phyloP scores from a whole-genome alignment of 2,888 invertebrate genomes.

The Operophtera brumata region DNA sequence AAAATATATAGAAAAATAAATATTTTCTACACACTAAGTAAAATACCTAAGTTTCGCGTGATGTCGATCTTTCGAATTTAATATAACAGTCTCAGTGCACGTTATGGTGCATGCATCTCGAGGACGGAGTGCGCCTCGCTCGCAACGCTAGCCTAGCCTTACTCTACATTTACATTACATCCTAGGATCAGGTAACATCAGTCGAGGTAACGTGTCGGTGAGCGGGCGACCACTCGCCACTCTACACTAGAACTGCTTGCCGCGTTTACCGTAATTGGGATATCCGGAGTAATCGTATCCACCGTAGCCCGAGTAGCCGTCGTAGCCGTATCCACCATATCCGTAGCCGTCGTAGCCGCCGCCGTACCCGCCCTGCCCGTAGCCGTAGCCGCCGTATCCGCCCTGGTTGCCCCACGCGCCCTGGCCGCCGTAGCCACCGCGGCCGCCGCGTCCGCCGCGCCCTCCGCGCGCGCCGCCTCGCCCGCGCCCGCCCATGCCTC shows the following conservation, averaged over 20 bases:
- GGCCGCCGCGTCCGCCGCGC: conserved; percentile 86
- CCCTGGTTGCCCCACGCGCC: conserved; percentile 84
- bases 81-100: conserved; percentile 64
- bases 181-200: conserved; percentile 79
- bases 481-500: conserved; percentile 84
- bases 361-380: conserved; percentile 86
- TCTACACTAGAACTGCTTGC: conserved; percentile 74
- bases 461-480: conserved; percentile 84
- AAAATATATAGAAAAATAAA: conserved; percentile 75
- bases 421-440: conserved; percentile 84
- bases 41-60: conserved; percentile 78
- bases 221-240: conserved; percentile 66
- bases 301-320: conserved; percentile 88
- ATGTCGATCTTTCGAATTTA: conserved; percentile 71
- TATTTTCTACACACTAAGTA: conserved; percentile 80
- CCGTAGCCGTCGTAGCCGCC: conserved; percentile 88
- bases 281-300: conserved; percentile 91
- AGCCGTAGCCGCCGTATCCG: conserved; percentile 84
- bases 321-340: conserved; percentile 87
- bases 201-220: conserved; percentile 80
- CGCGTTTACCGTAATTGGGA: conserved; percentile 89
- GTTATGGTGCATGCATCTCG: conserved; percentile 68
- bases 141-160: conserved; percentile 66
- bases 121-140: conserved; percentile 74
- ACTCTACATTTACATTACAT: conserved; percentile 74